Conservation (phyloP, 1,140 invertebrate species). For the Drosophila ogumai region DNA sequence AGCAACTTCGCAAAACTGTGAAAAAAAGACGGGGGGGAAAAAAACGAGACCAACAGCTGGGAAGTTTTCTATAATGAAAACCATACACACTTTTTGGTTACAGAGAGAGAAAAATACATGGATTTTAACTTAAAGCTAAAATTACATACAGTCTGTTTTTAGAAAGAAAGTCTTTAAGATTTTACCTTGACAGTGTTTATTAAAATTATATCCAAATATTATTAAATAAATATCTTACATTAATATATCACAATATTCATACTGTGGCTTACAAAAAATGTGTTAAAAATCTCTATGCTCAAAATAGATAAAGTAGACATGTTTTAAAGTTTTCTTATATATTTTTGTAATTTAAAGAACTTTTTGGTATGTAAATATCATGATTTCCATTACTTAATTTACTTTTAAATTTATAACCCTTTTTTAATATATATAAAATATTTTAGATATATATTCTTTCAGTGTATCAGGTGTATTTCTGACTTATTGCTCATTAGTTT, state of each 20-base stretch:
- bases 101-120: neutral
- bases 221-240: no score
- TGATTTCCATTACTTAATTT: neutral
- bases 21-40: constrained; percentile 4
- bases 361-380: neutral
- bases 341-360: no score
- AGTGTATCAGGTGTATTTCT: constrained; percentile 3
- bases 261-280: no score
- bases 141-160: neutral
- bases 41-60: constrained; percentile 67
- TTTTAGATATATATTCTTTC: neutral
- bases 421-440: neutral
- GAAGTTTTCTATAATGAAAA: constrained; percentile 46
- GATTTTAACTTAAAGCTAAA: neutral
- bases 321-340: no score
- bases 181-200: no score
- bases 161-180: no score
- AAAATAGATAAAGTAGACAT: no score
- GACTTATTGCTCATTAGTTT: constrained; percentile 45
- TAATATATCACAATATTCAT: no score
- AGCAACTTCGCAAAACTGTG: constrained; percentile 65
- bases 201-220: no score
- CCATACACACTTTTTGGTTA: constrained; percentile 27
- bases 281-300: no score
- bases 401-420: no score